Conservation (phyloP, 2,888 invertebrate genomes). For the Conops quadrifasciatus region DNA sequence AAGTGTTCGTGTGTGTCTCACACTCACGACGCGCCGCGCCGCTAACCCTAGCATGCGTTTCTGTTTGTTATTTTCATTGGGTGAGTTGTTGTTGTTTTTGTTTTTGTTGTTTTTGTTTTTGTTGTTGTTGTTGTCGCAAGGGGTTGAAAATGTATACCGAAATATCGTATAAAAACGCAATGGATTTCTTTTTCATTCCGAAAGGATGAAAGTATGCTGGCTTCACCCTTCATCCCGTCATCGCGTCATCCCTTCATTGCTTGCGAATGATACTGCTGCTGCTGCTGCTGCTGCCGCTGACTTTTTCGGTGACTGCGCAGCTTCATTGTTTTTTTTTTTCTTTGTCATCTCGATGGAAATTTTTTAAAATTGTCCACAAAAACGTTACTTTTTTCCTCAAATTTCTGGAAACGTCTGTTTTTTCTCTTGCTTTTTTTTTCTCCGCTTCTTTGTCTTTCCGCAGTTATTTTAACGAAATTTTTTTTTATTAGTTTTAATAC, state of each 20-base stretch:
- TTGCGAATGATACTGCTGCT: not conserved
- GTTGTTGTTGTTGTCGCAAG: not conserved
- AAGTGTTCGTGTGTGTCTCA: not conserved
- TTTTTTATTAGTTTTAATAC: not conserved
- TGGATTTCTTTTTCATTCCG: not conserved
- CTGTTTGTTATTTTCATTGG: not conserved
- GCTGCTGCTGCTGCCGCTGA: not conserved
- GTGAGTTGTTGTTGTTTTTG: conserved; percentile 1
- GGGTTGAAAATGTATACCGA: conserved; percentile 6
- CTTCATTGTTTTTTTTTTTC: no score
- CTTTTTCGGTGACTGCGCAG: no score
- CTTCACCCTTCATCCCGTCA: conserved; percentile 2
- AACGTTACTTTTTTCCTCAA: not conserved
- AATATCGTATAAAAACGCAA: not conserved
- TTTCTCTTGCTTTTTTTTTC: not conserved
- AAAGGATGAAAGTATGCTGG: not conserved
- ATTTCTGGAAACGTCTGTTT: not conserved
- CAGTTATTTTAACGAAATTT: not conserved
- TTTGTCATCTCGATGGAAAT: not conserved
- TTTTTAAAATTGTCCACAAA: not conserved
- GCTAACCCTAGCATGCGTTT: not conserved
- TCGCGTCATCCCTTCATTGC: not conserved
- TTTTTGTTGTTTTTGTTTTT: not conserved
- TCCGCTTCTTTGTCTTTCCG: no score
- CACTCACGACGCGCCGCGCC: not conserved